A percentile compares a stretch with the other conserved stretches of the same genome.
phyloP scores from a whole-genome alignment of 1,140 invertebrate genomes.

The Calliopsis andreniformis region DNA sequence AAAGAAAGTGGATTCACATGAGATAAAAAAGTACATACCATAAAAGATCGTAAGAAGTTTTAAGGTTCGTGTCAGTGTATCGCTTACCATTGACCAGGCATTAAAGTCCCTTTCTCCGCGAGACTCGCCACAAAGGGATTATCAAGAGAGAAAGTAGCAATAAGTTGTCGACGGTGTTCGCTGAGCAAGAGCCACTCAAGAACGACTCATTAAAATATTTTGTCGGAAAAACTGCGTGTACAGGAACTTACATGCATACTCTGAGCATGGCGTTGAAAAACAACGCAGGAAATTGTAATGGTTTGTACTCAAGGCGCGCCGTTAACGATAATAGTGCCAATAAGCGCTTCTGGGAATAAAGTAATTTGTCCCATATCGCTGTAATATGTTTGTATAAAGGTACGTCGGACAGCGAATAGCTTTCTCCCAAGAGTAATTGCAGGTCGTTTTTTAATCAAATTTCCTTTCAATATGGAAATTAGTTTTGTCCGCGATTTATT shows the following conservation, averaged over 20 bases:
- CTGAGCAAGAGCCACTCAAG: not conserved
- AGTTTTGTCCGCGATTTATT: no score
- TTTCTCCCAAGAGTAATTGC: conserved; percentile 25
- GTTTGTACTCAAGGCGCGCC: conserved; percentile 22
- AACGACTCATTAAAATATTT: conserved; percentile 5
- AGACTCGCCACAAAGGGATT: conserved; percentile 24
- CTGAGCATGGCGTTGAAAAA: conserved; percentile 26
- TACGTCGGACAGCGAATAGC: not conserved
- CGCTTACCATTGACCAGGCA: conserved; percentile 2
- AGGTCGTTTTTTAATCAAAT: not conserved
- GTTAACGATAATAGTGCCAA: conserved; percentile 39
- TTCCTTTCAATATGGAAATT: not conserved
- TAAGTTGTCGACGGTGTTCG: not conserved
- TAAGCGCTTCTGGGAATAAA: conserved; percentile 40
- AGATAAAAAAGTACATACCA: no score
- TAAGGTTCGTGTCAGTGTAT: conserved; percentile 21
- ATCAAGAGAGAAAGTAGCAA: conserved; percentile 11
- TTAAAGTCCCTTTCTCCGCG: conserved; percentile 25
- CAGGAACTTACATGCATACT: not conserved
- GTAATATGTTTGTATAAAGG: conserved; percentile 29
- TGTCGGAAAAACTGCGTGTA: conserved; percentile 15
- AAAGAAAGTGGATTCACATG: no score
- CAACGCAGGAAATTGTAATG: conserved; percentile 41
- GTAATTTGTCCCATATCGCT: conserved; percentile 32
- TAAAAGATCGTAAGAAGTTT: conserved; percentile 39